These are phyloP conservation scores for Mus spicilegus DNA, from an alignment of 2,113 vertebrate species.

Conservation along the genomic window DNA sequence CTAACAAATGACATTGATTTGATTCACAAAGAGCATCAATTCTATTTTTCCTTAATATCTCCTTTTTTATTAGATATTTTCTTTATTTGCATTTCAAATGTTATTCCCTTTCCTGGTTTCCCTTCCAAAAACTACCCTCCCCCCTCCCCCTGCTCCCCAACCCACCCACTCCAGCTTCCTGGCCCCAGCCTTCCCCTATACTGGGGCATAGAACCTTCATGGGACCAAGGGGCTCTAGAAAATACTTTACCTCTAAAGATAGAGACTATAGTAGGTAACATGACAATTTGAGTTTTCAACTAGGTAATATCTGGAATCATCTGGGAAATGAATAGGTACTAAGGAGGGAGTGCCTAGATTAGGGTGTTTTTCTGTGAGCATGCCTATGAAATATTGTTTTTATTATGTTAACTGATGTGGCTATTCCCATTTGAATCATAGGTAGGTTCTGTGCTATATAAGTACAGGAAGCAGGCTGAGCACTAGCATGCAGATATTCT, in stretches of 20 bases:
- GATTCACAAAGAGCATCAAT: background rate
- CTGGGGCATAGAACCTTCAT: too few species aligned
- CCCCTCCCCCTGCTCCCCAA: too few species aligned
- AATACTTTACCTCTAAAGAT: background rate
- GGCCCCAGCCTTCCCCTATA: too few species aligned
- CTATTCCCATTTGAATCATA: too few species aligned
- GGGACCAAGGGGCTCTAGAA: background rate
- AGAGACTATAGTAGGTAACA: background rate
- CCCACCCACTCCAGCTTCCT: too few species aligned
- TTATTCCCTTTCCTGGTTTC: too few species aligned
- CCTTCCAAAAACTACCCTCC: too few species aligned
- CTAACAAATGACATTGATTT: background rate
- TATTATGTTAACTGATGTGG: too few species aligned
- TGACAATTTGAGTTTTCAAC: background rate
- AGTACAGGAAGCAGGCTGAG: background rate
- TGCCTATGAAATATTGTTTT: too few species aligned
- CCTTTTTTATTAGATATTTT: too few species aligned
- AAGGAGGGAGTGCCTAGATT: background rate
- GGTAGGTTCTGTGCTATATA: too few species aligned
- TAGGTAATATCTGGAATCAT: background rate
- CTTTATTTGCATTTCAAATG: too few species aligned
- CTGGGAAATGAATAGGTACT: background rate
- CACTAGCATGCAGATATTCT: background rate
- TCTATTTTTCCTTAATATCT: background rate
- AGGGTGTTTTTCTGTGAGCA: background rate